Conservation (phyloP, 2,888 invertebrate species). For the Acronicta aceris region DNA sequence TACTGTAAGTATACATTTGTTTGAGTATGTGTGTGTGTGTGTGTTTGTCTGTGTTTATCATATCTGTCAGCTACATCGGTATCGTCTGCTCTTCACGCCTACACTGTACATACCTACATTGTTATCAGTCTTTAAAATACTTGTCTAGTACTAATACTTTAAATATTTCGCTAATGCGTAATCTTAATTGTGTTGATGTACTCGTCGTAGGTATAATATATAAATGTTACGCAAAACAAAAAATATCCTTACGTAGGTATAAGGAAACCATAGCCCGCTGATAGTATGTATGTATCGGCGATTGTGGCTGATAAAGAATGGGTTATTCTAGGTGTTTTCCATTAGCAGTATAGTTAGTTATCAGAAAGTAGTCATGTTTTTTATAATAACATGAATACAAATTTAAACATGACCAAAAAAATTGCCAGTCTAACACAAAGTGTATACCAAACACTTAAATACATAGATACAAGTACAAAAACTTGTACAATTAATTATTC, state of each 20-base stretch:
- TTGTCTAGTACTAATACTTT: constrained; percentile 26
- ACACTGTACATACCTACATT: constrained; percentile 18
- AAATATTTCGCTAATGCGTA: constrained; percentile 25
- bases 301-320: neutral
- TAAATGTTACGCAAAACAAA: constrained; percentile 1
- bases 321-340: neutral
- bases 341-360: too few species aligned
- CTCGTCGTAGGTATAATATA: constrained; percentile 1
- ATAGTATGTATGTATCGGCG: neutral
- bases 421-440: too few species aligned
- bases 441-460: too few species aligned
- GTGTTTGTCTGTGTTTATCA: constrained; percentile 23
- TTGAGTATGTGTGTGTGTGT: constrained; percentile 11
- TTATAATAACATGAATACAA: too few species aligned
- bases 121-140: constrained; percentile 37
- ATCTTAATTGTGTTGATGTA: constrained; percentile 14
- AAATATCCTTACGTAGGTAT: neutral
- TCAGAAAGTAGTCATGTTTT: too few species aligned
- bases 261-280: neutral
- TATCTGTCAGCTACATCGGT: constrained; percentile 43
- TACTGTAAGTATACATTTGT: too few species aligned
- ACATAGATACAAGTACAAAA: too few species aligned
- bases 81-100: constrained; percentile 31
- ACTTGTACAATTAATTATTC: too few species aligned
- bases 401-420: too few species aligned